Conservation (phyloP, 2,113 vertebrate genomes). For the Ornithorhynchus anatinus region DNA sequence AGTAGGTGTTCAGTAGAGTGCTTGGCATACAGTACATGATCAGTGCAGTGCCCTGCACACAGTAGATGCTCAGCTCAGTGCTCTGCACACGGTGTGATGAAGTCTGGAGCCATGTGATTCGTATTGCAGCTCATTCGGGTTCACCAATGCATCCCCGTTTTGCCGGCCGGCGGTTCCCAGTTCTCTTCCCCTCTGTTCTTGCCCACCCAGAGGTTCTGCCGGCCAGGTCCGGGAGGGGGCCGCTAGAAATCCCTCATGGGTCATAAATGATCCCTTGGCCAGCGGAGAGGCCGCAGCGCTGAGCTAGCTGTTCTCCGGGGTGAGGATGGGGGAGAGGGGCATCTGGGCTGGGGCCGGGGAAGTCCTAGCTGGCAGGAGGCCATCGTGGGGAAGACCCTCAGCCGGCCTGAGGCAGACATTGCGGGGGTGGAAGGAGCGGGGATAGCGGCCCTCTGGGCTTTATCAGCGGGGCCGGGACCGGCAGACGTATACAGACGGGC, state of each 20-base stretch:
- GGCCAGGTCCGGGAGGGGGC: conserved; percentile 32
- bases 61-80: too few relatives aligned
- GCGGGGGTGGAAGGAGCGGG: conserved; percentile 20
- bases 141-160: too few relatives aligned
- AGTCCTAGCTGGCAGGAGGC: neutral
- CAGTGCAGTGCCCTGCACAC: too few relatives aligned
- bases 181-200: conserved; percentile 13
- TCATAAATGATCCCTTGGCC: neutral
- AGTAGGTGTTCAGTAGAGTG: too few relatives aligned
- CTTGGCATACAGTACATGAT: too few relatives aligned
- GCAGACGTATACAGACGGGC: conserved; percentile 71
- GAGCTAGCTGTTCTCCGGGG: neutral
- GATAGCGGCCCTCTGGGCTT: conserved; percentile 60
- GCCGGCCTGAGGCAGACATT: neutral
- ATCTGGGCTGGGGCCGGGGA: neutral
- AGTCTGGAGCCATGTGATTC: too few relatives aligned
- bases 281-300: conserved; percentile 2
- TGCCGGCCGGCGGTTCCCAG: neutral
- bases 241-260: too few relatives aligned
- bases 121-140: too few relatives aligned
- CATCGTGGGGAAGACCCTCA: conserved; percentile 5
- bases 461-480: conserved; percentile 61
- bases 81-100: too few relatives aligned
- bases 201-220: conserved; percentile 31
- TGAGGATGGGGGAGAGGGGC: neutral